Percentiles rank a stretch among this genome's conserved stretches.
phyloP scores from a whole-genome alignment of 2,113 vertebrate genomes.

The Diadophis punctatus region DNA sequence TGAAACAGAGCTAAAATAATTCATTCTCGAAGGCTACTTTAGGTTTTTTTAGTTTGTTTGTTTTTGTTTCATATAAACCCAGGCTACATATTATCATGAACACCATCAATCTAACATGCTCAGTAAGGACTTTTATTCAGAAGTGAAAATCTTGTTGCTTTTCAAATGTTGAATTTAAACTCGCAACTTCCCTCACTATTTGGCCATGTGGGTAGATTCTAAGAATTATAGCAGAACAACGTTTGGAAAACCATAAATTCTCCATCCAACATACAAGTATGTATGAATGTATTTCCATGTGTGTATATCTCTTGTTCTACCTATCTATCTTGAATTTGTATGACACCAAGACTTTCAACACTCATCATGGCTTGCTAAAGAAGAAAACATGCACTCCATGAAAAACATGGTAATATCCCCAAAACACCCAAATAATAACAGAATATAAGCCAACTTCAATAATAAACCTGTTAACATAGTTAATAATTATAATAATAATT shows the following conservation, averaged over 20 bases:
- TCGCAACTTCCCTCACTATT: neutral
- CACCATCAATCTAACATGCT: neutral
- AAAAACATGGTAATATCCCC: neutral
- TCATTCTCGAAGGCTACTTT: constrained; percentile 31
- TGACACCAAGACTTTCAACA: neutral
- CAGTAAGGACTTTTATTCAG: neutral
- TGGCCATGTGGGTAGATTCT: neutral
- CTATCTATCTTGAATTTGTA: neutral
- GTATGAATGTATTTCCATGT: neutral
- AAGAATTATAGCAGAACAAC: neutral
- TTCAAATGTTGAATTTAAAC: neutral
- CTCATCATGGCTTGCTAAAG: neutral
- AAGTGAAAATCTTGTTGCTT: neutral
- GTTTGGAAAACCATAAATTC: neutral
- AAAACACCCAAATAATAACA: neutral
- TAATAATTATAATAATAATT: too few species aligned
- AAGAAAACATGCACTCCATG: neutral
- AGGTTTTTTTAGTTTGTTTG: constrained; percentile 2
- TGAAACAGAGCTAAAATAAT: constrained; percentile 51
- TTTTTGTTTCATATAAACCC: neutral
- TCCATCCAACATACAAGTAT: neutral
- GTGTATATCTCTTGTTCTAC: neutral
- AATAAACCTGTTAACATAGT: neutral
- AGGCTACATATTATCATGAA: neutral
- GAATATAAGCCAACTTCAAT: neutral